A percentile compares a stretch with the other conserved stretches of the same genome.
phyloP scores from a whole-genome alignment of 1,140 invertebrate genomes.

The Agrypnia vestita region DNA sequence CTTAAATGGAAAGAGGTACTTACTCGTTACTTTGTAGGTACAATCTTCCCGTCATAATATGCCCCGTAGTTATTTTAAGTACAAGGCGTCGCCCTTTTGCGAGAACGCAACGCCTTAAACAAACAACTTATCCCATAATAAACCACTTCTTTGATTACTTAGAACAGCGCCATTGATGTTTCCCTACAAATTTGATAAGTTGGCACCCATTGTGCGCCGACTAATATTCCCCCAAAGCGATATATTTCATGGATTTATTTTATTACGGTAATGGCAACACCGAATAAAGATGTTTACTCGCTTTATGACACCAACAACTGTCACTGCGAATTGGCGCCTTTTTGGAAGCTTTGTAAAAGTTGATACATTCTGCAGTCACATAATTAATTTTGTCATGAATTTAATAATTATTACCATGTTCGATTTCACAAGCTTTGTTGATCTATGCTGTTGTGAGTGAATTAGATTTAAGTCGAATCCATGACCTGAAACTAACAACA shows the following conservation, averaged over 20 bases:
- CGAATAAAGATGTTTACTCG: constrained; percentile 25
- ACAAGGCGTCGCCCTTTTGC: background rate
- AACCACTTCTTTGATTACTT: constrained; percentile 30
- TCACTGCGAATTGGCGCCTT: constrained; percentile 7
- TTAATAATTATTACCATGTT: too few relatives aligned
- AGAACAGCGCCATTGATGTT: constrained; percentile 8
- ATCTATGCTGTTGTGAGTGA: too few relatives aligned
- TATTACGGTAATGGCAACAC: constrained; percentile 35
- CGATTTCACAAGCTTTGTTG: too few relatives aligned
- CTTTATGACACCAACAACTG: constrained; percentile 26
- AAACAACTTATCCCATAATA: background rate
- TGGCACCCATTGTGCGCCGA: background rate
- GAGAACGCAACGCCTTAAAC: background rate
- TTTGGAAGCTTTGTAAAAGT: background rate
- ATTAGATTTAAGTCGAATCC: too few relatives aligned
- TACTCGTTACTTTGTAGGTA: too few relatives aligned
- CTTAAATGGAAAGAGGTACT: too few relatives aligned
- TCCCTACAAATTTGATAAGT: constrained; percentile 5
- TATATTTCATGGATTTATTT: constrained; percentile 30
- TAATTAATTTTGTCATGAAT: too few relatives aligned
- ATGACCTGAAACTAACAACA: too few relatives aligned
- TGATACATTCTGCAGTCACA: too few relatives aligned
- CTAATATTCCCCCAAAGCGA: constrained; percentile 5
- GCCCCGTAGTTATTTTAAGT: background rate
- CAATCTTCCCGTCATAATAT: too few relatives aligned